Conservation (phyloP, 1,140 invertebrate genomes). For the Pteromalus puparum region DNA sequence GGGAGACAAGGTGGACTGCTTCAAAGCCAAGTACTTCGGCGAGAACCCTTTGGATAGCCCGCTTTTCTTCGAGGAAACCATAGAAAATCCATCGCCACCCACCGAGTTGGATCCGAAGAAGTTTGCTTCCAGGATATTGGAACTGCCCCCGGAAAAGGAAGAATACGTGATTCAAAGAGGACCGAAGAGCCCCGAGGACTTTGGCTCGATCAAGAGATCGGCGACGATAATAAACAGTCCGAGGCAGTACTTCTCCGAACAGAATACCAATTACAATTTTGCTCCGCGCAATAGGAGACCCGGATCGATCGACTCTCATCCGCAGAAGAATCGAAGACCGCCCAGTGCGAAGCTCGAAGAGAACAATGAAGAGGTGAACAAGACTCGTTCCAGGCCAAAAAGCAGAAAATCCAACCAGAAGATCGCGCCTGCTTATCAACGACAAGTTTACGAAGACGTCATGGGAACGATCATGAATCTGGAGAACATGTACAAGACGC, state of each 20-base stretch:
- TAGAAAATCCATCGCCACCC: conserved; percentile 60
- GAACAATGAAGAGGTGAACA: conserved; percentile 30
- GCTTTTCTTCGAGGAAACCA: conserved; percentile 79
- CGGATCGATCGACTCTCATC: background rate
- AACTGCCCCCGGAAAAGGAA: conserved; percentile 59
- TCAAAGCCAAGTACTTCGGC: conserved; percentile 84
- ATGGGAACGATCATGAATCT: conserved; percentile 70
- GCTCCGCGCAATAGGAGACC: background rate
- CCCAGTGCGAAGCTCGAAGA: background rate
- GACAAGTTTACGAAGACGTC: conserved; percentile 70
- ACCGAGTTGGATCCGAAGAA: conserved; percentile 60
- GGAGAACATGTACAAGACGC: conserved; percentile 41
- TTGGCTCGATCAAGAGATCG: background rate
- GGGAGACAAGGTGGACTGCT: conserved; percentile 85
- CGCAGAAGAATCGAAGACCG: conserved; percentile 4
- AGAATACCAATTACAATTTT: background rate
- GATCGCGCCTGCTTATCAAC: conserved; percentile 57
- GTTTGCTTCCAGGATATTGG: conserved; percentile 62
- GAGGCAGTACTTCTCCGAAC: background rate
- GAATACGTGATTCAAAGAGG: conserved; percentile 56
- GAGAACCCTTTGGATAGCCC: conserved; percentile 84
- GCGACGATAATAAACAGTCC: background rate
- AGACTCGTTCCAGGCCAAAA: background rate
- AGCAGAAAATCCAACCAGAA: conserved; percentile 5
- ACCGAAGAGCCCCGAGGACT: conserved; percentile 63